Base-by-base conservation (phyloP, 2,888 invertebrate species). In the Ophion slaviceki region DNA sequence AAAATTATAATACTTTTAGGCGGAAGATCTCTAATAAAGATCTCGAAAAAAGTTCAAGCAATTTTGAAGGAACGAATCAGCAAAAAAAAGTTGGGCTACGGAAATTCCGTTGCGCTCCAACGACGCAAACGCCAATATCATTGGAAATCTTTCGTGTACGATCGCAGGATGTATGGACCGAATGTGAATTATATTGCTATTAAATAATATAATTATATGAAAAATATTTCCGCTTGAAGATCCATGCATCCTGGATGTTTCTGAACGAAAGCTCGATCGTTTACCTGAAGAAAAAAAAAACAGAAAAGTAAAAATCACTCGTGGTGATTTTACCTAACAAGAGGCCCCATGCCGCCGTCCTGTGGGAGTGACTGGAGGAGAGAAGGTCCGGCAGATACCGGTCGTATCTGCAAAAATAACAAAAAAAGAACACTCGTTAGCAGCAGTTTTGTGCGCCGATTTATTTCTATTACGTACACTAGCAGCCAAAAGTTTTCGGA, bases 341-440 rank as follows among this genome's bases (percentile, higher is more conserved):
- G 94, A 90, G 95, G 95, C 90, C 95, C 95, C 92, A 94, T 93
- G 89, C 92, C 93, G 87, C 94, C 93, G 89, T 95, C 95, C 89
- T 94, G 93, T 77, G 95, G 94, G 87, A 95, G 94, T 89, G 94
- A 94, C 90, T 95, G 95, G 79, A 95, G 93, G 87, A 95, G 92
- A 83, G 95, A 95, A 76, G 95, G 95, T 89, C 95, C 95, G 86
- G 95, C 95, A 71, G 95, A 95, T 87, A 95, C 94, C 88, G 95
- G 95, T 90, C 96, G 95, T 91, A 95, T 94, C 96, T 96, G 86
- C 36, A 86, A 88, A 82, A 64, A 78, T 61, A 53, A 84, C 71
- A 83, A 75, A 86, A 86, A 86, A 59, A 68, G 32, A 71, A 24
- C 17, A 14, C 14, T 11, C 66, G n/a, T 59, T 57, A 36, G 6